Percentiles rank a stretch among this genome's conserved stretches.
These are phyloP conservation scores for Coptodon bakossiorum DNA, from an alignment of 2,113 vertebrate species.

Conservation along the genomic window DNA sequence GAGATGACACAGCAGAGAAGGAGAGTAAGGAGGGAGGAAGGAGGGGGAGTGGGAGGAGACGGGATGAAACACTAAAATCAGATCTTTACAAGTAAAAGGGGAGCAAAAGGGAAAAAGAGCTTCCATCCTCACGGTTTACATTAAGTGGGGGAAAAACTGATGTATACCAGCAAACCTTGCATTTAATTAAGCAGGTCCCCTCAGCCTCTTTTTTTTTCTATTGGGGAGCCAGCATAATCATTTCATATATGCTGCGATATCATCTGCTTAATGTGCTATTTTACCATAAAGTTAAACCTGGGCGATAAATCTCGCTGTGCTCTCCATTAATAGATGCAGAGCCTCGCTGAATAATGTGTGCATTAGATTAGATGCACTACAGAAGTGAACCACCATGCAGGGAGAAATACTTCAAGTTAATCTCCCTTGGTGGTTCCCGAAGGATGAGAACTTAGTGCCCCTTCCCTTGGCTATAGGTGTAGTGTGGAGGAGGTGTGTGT, in stretches of 20 bases:
- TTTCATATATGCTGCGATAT: slow-evolving; percentile 70
- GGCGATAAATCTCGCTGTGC: slow-evolving; percentile 69
- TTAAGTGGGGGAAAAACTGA: slow-evolving; percentile 60
- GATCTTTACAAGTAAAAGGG: slow-evolving; percentile 13
- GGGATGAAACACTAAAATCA: slow-evolving; percentile 30
- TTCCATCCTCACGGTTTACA: slow-evolving; percentile 36
- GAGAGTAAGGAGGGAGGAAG: neutral
- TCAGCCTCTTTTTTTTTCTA: slow-evolving; percentile 22
- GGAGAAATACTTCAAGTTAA: slow-evolving; percentile 61
- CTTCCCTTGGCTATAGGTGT: slow-evolving; percentile 8
- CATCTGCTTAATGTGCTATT: slow-evolving; percentile 79
- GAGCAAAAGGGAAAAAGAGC: slow-evolving; percentile 20
- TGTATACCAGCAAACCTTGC: slow-evolving; percentile 64
- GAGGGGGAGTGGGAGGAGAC: neutral
- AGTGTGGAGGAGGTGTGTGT: neutral
- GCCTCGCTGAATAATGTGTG: slow-evolving; percentile 66
- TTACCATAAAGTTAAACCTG: slow-evolving; percentile 76
- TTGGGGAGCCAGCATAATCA: slow-evolving; percentile 68
- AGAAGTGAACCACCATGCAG: slow-evolving; percentile 40
- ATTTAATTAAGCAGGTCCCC: slow-evolving; percentile 71
- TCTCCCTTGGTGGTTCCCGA: slow-evolving; percentile 45
- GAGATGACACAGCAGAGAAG: slow-evolving; percentile 25
- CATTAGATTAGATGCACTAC: slow-evolving; percentile 63
- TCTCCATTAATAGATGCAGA: slow-evolving; percentile 68
- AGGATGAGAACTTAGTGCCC: slow-evolving; percentile 48